Conservation (phyloP, 2,797 vertebrate species). For the Sternarchorhynchus goeldii region DNA sequence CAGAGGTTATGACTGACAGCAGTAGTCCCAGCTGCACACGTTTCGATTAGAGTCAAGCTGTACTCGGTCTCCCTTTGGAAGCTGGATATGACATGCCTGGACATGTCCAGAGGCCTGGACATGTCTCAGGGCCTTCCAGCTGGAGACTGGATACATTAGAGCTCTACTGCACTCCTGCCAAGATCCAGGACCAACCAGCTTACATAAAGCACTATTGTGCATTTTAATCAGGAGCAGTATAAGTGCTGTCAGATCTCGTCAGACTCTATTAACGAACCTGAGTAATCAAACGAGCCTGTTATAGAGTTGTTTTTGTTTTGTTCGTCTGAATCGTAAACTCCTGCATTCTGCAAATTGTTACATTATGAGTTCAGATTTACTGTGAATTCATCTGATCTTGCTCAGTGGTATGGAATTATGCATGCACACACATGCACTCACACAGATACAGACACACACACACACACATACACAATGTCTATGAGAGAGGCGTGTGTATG, state of each 20-base stretch:
- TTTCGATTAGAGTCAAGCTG: conserved; percentile 61
- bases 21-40: conserved; percentile 37
- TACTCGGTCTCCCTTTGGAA: conserved; percentile 56
- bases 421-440: not conserved
- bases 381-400: conserved; percentile 13
- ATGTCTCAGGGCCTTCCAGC: conserved; percentile 34
- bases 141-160: conserved; percentile 18
- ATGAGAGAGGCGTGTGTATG: too few species aligned
- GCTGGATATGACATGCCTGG: conserved; percentile 60
- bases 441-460: not conserved
- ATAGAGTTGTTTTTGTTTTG: conserved; percentile 29
- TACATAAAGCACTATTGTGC: conserved; percentile 32
- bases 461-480: not conserved
- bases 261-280: conserved; percentile 21
- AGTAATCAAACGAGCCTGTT: conserved; percentile 37
- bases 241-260: conserved; percentile 9
- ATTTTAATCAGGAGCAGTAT: conserved; percentile 30
- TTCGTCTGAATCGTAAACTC: conserved; percentile 45
- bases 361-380: conserved; percentile 37
- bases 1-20: conserved; percentile 20
- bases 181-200: conserved; percentile 14
- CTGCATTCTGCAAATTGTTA: conserved; percentile 49
- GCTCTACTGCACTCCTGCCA: conserved; percentile 1
- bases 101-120: conserved; percentile 52
- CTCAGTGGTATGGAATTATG: not conserved